Base-by-base conservation (phyloP, 2,888 invertebrate genomes). In the Lycaena phlaeas region DNA sequence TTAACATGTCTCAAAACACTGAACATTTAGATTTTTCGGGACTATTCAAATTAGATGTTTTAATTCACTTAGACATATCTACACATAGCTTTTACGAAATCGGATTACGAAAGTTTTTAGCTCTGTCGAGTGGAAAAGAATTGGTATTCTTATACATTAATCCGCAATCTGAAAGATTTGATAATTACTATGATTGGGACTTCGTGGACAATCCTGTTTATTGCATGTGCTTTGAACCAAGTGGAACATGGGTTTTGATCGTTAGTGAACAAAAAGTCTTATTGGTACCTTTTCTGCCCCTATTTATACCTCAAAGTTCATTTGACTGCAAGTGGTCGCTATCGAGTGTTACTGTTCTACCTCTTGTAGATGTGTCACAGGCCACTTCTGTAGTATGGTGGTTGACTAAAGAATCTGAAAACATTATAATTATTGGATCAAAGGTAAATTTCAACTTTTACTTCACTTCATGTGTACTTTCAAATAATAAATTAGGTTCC, bases 151-250 rank as follows among this genome's bases (percentile, higher is more conserved):
- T 76, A 17, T 79, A 74, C 45, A 71, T 85, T 28, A 65, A 75
- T 56, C 56, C 71, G 3, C 74, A 74, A 48, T 59, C 62, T 2
- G 75, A 81, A 41, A 64, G 77, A 37, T 68, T 64, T 51, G 75
- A 77, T 44, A 73, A 65, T 47, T 71, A 64, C 50, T 77, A 73
- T 50, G 77, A 81, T 49, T 85, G 85, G 85, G 82, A 84, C 59
- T 81, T 79, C 48, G 43, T 72, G 15, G 79, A 82, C 48, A 81
- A 82, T 66, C 79, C 75, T 26, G 87, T 91, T 43, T 87, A 90
- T 62, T 90, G 90, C 60, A 82, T 94, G 66, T 93, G 94, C 67
- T 95, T 95, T 71, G 94, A 95, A 75, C 92, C 93, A 1, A 88
- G 90, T 44, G 94, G 94, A 40, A 89, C 90, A 28, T 93, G 93